Evolutionary conservation across 2,888 invertebrate genomes (phyloP), one percentile per base, ranked within the genome.

Genomic region (Choristoneura rosaceana): DNA sequence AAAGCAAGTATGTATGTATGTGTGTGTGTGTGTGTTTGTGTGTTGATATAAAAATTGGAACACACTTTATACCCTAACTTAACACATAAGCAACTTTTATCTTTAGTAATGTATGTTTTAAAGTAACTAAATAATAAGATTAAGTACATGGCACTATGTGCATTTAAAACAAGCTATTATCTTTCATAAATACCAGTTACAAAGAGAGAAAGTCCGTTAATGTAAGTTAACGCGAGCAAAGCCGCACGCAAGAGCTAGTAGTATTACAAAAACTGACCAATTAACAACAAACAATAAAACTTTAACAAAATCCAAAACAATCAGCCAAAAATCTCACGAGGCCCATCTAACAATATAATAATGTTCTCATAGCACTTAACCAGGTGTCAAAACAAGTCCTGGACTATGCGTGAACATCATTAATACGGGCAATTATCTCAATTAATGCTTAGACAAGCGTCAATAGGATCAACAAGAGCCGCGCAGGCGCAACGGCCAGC

Each of bases 351-450:
- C 77, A 80, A 86, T 82, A 81, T 81, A 83, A 70, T 38, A 66
- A 69, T 58, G 62, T 89, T 90, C 88, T 87, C 89, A 90, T 86
- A 90, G 88, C 89, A 87, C 82, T 84, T 89, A 91, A 92, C 92
- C 84, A 92, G 91, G 92, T 91, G 91, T 89, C 87, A 91, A 91
- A 92, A 91, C 90, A 84, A 86, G 87, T 86, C 85, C 83, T 81
- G 80, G 84, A 84, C 85, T 88, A 71, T 85, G 90, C 90, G 89
- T 91, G 90, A 91, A 90, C 86, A 88, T 85, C 86, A 88, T 90
- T 87, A 89, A 92, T 91, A 82, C 79, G 80, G 83, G 88, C 90
- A 91, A 92, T 93, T 90, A 90, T 85, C 84, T 87, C 88, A 88
- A 91, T 93, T 91, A 90, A 90, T 88, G 84, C 83, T 83, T 86